Percentiles rank a stretch among this genome's conserved stretches.
Evolutionary conservation across 2,797 vertebrate genomes (phyloP).

Genomic region (Remorina albescens): DNA sequence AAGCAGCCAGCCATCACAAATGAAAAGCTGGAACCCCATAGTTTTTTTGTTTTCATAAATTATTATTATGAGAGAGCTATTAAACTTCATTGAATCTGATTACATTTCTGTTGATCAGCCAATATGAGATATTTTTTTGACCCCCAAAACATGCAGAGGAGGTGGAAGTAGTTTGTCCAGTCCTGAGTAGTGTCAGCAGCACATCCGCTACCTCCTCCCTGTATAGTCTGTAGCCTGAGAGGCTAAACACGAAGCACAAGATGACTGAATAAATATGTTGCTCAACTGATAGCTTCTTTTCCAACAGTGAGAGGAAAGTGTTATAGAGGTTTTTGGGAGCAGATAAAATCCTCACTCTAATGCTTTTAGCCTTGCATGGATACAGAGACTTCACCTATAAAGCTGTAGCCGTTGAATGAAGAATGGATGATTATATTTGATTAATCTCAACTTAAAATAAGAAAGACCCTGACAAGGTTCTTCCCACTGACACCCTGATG

Average conservation of each 20-base stretch:
- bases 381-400: neutral
- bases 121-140: neutral
- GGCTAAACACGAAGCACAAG: neutral
- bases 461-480: slow-evolving; percentile 5
- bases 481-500: slow-evolving; percentile 28
- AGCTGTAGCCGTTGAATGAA: neutral
- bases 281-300: too few species aligned
- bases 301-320: too few species aligned
- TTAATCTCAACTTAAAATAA: neutral
- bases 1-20: neutral
- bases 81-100: too few species aligned
- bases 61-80: neutral
- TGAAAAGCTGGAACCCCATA: neutral
- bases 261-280: neutral
- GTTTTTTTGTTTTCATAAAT: neutral
- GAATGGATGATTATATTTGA: neutral
- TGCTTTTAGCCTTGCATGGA: neutral
- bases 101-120: neutral
- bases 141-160: neutral
- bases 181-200: neutral
- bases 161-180: neutral
- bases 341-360: too few species aligned
- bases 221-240: neutral
- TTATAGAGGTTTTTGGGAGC: too few species aligned
- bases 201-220: neutral